These are phyloP conservation scores for Ochotona curzoniae DNA, from an alignment of 2,113 vertebrate genomes.

Conservation along the genomic window DNA sequence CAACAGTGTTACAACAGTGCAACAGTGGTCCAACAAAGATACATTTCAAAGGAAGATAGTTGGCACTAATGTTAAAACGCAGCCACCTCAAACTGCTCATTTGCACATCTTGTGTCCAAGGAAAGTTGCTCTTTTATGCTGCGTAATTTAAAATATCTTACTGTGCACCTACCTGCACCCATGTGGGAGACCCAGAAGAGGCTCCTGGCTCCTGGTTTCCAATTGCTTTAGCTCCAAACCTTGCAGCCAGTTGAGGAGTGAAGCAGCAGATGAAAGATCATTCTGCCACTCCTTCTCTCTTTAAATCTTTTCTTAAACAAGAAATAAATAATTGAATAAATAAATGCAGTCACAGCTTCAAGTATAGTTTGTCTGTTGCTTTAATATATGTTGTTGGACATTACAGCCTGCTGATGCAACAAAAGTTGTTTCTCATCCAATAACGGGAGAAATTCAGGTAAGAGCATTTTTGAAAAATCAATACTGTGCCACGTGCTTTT, in stretches of 20 bases:
- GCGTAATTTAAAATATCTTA: not conserved
- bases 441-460: conserved; percentile 99
- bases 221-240: no score
- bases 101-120: not conserved
- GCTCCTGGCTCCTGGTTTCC: no score
- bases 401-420: conserved; percentile 90
- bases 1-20: not conserved
- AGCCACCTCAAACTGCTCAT: not conserved
- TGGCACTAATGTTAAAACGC: not conserved
- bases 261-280: no score
- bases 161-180: not conserved
- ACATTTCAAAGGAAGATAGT: not conserved
- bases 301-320: no score
- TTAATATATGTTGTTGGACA: conserved; percentile 73
- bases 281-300: no score
- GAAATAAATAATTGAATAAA: no score
- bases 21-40: not conserved
- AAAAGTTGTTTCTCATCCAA: conserved; percentile 91
- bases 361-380: conserved; percentile 30
- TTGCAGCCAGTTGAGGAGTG: no score
- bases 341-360: no score
- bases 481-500: not conserved
- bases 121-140: not conserved
- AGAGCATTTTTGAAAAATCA: not conserved
- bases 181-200: no score